These are phyloP conservation scores for Lottia scabra DNA, from an alignment of 2,888 invertebrate genomes.

Conservation along the genomic window DNA sequence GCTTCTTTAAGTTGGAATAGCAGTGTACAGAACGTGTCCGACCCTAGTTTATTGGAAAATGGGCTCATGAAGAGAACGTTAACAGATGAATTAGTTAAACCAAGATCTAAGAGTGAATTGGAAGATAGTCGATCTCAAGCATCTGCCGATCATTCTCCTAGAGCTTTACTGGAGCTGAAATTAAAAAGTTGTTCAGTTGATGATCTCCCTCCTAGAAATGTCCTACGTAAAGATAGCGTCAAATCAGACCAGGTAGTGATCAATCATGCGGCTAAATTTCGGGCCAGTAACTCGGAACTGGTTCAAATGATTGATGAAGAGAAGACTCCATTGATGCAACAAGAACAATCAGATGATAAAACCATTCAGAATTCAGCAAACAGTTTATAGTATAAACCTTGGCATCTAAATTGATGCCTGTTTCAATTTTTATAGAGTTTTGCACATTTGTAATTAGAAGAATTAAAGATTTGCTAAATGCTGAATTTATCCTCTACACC, in stretches of 20 bases:
- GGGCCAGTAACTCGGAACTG: not conserved
- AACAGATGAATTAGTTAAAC: not conserved
- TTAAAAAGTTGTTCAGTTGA: not conserved
- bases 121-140: not conserved
- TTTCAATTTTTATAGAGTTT: not conserved
- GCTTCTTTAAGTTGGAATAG: slow-evolving; percentile 17
- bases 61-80: not conserved
- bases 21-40: slow-evolving; percentile 11
- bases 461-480: no score
- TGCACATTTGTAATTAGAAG: not conserved
- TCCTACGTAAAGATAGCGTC: not conserved
- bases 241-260: not conserved
- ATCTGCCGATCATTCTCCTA: not conserved
- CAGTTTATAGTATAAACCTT: not conserved
- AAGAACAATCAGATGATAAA: not conserved
- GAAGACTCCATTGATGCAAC: slow-evolving; percentile 4
- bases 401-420: not conserved
- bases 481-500: no score
- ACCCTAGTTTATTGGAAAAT: not conserved
- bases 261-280: not conserved
- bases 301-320: slow-evolving; percentile 5
- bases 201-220: not conserved
- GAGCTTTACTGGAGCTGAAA: not conserved
- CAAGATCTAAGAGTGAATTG: not conserved
- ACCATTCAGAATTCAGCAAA: not conserved